Evolutionary conservation across 2,797 vertebrate species (phyloP).

Genomic region (Sebastolobus altivelis): DNA sequence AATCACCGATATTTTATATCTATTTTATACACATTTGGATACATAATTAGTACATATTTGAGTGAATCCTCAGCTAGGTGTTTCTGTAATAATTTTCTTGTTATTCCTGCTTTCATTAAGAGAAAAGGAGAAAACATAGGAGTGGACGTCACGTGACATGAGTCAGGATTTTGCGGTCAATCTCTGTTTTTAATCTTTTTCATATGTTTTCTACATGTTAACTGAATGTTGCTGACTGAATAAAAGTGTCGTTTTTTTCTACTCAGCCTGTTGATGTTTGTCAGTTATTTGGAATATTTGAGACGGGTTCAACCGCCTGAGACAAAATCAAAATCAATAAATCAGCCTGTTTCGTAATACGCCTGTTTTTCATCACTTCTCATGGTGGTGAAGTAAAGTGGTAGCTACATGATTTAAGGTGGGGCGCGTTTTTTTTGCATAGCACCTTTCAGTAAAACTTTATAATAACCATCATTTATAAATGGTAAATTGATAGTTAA

Average conservation of each 20-base stretch:
- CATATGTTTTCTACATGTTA: not conserved
- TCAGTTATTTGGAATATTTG: not conserved
- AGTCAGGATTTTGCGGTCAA: not conserved
- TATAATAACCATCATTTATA: too few relatives aligned
- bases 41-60: not conserved
- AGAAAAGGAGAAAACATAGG: not conserved
- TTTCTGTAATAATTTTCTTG: not conserved
- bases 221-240: slow-evolving; percentile 14
- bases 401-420: not conserved
- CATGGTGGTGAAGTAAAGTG: not conserved
- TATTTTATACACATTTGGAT: not conserved
- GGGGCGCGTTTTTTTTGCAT: not conserved
- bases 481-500: too few relatives aligned
- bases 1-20: not conserved
- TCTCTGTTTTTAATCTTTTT: slow-evolving; percentile 11
- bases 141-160: not conserved
- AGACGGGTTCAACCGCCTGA: not conserved
- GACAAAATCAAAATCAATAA: not conserved
- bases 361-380: not conserved
- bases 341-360: not conserved
- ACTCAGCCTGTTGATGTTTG: not conserved
- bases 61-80: not conserved
- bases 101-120: not conserved
- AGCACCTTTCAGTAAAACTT: not conserved
- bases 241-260: slow-evolving; percentile 27